These are phyloP conservation scores for Ariolimax columbianus DNA, from an alignment of 2,888 invertebrate species.

Conservation along the genomic window DNA sequence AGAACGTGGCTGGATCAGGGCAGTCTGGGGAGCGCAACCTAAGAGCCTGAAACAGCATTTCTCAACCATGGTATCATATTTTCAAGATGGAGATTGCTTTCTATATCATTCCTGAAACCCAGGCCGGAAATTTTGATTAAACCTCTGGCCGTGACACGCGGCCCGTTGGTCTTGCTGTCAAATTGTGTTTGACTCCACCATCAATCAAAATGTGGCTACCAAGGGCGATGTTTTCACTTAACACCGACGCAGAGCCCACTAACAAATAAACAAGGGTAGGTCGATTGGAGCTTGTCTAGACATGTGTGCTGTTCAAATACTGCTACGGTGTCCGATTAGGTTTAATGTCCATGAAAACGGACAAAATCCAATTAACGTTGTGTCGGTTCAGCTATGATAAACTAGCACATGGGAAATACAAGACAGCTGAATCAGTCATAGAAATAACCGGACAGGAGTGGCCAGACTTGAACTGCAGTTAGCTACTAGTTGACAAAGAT, in stretches of 20 bases:
- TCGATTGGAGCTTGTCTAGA: background rate
- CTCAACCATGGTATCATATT: background rate
- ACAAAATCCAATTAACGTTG: background rate
- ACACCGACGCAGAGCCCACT: background rate
- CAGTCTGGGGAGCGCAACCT: too few species aligned
- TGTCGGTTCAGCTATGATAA: background rate
- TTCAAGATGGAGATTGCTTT: background rate
- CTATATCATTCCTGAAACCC: background rate
- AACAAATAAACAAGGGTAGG: background rate
- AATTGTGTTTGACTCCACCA: background rate
- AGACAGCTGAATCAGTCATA: background rate
- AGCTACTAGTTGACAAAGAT: background rate
- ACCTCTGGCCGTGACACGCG: background rate
- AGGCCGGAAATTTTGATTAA: background rate
- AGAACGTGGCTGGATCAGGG: too few species aligned
- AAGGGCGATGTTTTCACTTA: background rate
- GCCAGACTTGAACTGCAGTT: background rate
- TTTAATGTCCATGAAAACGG: background rate
- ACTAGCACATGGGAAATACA: background rate
- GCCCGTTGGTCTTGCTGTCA: background rate
- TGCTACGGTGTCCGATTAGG: background rate
- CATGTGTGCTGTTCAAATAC: background rate
- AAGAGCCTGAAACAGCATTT: background rate
- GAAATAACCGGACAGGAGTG: background rate
- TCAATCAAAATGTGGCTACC: background rate